A percentile compares a stretch with the other conserved stretches of the same genome.
phyloP scores from a whole-genome alignment of 2,113 vertebrate genomes.

The Tupaia tana region DNA sequence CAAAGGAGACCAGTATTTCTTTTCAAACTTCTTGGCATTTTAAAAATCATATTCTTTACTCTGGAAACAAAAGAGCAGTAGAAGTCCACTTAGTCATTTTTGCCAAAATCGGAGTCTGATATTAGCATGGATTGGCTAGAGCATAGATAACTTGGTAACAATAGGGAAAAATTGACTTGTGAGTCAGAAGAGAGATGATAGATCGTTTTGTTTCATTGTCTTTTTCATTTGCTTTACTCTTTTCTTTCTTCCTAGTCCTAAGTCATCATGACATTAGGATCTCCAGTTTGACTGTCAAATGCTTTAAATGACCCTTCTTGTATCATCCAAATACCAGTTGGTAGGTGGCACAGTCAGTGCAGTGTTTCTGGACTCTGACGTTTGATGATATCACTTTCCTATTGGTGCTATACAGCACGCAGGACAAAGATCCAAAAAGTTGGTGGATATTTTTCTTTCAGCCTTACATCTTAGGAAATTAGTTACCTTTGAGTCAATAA shows the following conservation, averaged over 20 bases:
- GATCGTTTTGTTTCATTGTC: constrained; percentile 24
- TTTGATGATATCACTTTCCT: constrained; percentile 21
- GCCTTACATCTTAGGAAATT: background rate
- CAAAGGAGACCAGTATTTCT: background rate
- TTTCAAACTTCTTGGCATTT: constrained; percentile 3
- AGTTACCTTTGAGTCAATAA: background rate
- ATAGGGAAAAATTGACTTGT: background rate
- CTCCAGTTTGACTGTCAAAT: background rate
- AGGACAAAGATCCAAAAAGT: background rate
- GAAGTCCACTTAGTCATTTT: background rate
- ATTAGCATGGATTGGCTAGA: background rate
- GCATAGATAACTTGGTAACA: rapidly evolving
- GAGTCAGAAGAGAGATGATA: background rate
- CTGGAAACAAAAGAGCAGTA: background rate
- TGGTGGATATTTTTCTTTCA: background rate
- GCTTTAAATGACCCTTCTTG: background rate
- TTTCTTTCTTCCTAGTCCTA: constrained; percentile 45
- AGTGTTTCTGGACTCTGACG: background rate
- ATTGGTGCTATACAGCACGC: background rate
- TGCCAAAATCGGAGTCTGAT: background rate
- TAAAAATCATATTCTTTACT: constrained; percentile 1
- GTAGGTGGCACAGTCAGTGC: rapidly evolving
- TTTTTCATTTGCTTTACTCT: constrained; percentile 33
- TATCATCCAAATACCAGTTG: background rate
- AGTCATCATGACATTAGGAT: constrained; percentile 47